Evolutionary conservation across 2,888 invertebrate species (phyloP), one percentile per base, ranked within the genome.

Genomic region (Ditula angustiorana): DNA sequence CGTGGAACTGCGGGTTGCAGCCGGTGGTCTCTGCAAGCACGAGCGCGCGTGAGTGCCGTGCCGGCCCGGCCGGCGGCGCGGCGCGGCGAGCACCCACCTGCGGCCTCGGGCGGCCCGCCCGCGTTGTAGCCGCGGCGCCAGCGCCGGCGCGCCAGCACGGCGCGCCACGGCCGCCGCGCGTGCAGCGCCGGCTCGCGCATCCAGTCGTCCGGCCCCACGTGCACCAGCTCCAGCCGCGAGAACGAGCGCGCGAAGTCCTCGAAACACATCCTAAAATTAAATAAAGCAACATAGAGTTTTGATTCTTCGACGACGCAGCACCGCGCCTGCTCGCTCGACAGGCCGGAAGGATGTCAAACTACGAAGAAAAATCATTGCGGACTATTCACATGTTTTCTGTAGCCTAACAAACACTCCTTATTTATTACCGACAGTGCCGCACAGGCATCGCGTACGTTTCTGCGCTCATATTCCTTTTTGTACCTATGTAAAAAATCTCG

Each of bases 171-270:
- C 78, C 95, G 94, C 77, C 94, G 94, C 71, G 52, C 94, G 80
- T 95, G 95, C 71, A 96, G 90, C 33, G 95, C 94, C 16, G 94
- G 93, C 83, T 96, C 96, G 73, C 92, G 84, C 94, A 95, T 93
- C 95, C 96, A 96, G 83, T 95, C 96, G 81, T 96, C 96, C 11
- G 96, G 96, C 8, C 96, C 96, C 70, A 96, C 94, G 82, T 96
- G 96, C 71, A 96, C 95, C 75, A 96, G 91, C 83, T 95, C 95
- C 72, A 96, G 87, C 75, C 95, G 94, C 2, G 94, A 94, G 87
- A 96, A 96, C 79, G 94, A 93, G 13, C 91, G 84, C 55, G 94
- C 93, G 83, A 96, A 96, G 79, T 96, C 96, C 56, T 93, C 94
- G 80, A 96, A 95, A 13, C 95, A 94, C 95, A 96, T 95, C 95